A percentile compares a stretch with the other conserved stretches of the same genome.
Evolutionary conservation across 1,140 invertebrate species (phyloP).

Genomic region (Ips nitidus): DNA sequence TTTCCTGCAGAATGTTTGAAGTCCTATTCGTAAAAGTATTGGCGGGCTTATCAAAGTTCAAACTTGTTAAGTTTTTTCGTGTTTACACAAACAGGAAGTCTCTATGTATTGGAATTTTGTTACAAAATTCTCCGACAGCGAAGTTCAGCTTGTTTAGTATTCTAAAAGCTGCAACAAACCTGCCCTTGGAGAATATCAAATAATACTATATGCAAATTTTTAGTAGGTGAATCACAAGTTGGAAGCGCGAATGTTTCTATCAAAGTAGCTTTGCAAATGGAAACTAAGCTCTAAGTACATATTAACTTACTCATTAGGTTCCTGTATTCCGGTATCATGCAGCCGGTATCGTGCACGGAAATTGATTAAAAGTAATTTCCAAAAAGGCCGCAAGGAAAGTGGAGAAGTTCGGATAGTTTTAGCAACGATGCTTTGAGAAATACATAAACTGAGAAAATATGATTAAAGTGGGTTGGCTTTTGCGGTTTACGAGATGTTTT

Average conservation of each 20-base stretch:
- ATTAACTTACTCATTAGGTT: slow-evolving; percentile 32
- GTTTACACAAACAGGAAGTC: slow-evolving; percentile 14
- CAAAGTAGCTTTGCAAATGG: slow-evolving; percentile 33
- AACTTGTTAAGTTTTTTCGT: slow-evolving; percentile 6
- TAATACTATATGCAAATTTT: slow-evolving; percentile 37
- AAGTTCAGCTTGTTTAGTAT: slow-evolving; percentile 29
- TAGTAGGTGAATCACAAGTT: slow-evolving; percentile 35
- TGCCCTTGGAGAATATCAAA: slow-evolving; percentile 36
- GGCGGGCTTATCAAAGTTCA: slow-evolving; percentile 10
- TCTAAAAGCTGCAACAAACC: slow-evolving; percentile 34
- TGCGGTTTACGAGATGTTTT: neutral
- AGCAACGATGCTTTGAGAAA: neutral
- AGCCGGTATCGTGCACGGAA: slow-evolving; percentile 1
- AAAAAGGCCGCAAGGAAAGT: slow-evolving; percentile 10
- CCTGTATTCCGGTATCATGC: slow-evolving; percentile 12
- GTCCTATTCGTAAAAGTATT: neutral
- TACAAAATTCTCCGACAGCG: slow-evolving; percentile 18
- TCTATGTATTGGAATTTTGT: slow-evolving; percentile 23
- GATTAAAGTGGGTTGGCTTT: no score
- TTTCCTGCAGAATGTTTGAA: neutral
- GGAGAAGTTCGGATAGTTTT: slow-evolving; percentile 3
- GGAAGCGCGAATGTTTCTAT: slow-evolving; percentile 29
- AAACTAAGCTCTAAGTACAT: slow-evolving; percentile 32
- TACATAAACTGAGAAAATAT: neutral
- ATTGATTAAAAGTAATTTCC: slow-evolving; percentile 26